Percentiles rank a stretch among this genome's conserved stretches.
Evolutionary conservation across 64 coral and sea anemone species (phyloP).

Genomic region (Actinia tenebrosa): DNA sequence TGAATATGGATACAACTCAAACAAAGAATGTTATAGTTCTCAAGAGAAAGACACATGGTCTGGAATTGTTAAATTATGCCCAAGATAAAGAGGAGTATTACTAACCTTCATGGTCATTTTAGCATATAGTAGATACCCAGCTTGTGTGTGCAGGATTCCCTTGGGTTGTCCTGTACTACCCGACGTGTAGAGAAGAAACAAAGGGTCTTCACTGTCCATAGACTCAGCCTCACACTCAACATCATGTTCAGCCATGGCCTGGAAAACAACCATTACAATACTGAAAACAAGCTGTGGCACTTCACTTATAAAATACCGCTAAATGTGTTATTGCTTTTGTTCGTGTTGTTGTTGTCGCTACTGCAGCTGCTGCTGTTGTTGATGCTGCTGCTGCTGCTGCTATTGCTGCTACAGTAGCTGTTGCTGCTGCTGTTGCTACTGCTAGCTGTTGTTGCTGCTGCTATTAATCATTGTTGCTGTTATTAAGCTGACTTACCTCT

Average conservation of each 20-base stretch:
- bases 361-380: too few species aligned
- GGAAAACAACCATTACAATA: not conserved
- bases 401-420: not conserved
- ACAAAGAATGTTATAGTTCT: too few species aligned
- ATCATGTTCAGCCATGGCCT: constrained; percentile 87
- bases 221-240: constrained; percentile 79
- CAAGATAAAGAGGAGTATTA: not conserved
- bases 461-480: not conserved
- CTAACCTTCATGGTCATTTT: constrained; percentile 82
- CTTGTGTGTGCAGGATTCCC: constrained; percentile 92
- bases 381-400: too few species aligned
- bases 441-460: too few species aligned
- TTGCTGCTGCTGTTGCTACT: too few species aligned
- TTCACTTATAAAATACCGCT: too few species aligned
- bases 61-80: too few species aligned
- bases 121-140: constrained; percentile 90
- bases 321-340: too few species aligned
- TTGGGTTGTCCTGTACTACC: constrained; percentile 96
- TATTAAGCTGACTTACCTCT: constrained; percentile 34
- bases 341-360: too few species aligned
- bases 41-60: too few species aligned
- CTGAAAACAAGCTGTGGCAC: not conserved
- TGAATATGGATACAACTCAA: too few species aligned
- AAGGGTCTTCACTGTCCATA: constrained; percentile 88
- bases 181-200: constrained; percentile 94